Evolutionary conservation across 1,140 invertebrate genomes (phyloP), one percentile per base, ranked within the genome.

Genomic region (Acromyrmex echinatior): DNA sequence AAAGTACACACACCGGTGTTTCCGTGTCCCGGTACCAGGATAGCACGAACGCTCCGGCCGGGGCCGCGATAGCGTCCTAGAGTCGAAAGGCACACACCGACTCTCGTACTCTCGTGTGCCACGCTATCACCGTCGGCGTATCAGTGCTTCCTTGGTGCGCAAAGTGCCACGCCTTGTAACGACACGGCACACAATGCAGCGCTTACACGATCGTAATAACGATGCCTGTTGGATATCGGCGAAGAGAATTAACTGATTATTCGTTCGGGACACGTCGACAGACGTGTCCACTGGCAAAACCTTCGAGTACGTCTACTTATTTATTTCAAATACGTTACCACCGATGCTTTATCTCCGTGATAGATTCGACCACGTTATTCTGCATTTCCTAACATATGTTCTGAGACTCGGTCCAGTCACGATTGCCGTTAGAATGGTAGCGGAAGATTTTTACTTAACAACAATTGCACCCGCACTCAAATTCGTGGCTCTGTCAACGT

Each of bases 161-260:
- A 88, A 87, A 71, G 84, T 91, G 90, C 90, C 91, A 92, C 91
- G 91, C 91, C 91, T 92, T 76, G 45, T 79, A 84, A 87, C 88
- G 88, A 90, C 74, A 90, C 77, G 49, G 31, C 65, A 31, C 62
- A 88, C 86, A 91, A 91, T 91, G 89, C 89, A 91, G 86, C 85
- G 51, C 53, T 81, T 81, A 70, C 70, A 76, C 70, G 56, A 84
- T 84, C 18, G 68, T 74, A 74, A 87, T 76, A 87, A 82, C 39
- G 86, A 76, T 85, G 71, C 86, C 25, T 74, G 18, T 68, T 49
- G 81, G 66, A 77, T 77, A 87, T 74, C 80, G 45, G 12, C 68
- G 86, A 16, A 58, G 70, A 63, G 39, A 76, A 76, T 84, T 76
- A 84, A 76, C 80, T 76, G 80, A 84, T 80, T 80, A 80, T 76